Percentiles rank a stretch among this genome's conserved stretches.
phyloP scores from a whole-genome alignment of 2,888 invertebrate genomes.

The Ennomos quercinarius region DNA sequence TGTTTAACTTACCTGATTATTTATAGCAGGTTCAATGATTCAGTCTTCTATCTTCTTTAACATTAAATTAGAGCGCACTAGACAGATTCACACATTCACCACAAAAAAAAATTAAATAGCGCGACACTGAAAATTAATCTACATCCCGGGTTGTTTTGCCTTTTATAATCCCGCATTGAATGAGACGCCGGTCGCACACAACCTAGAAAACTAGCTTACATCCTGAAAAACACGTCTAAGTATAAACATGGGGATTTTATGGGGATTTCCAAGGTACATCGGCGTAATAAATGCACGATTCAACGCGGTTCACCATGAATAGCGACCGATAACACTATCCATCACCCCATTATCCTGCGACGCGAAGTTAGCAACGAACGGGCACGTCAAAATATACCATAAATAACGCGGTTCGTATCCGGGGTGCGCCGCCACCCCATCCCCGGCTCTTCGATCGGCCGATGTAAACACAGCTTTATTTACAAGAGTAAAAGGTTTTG shows the following conservation, averaged over 20 bases:
- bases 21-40: conserved; percentile 17
- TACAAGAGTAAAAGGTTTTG: conserved; percentile 51
- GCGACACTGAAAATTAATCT: conserved; percentile 25
- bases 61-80: conserved; percentile 17
- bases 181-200: conserved; percentile 57
- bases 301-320: conserved; percentile 72
- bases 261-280: conserved; percentile 66
- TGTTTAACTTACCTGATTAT: conserved; percentile 32
- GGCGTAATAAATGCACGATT: conserved; percentile 66
- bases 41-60: conserved; percentile 12
- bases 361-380: conserved; percentile 79
- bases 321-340: conserved; percentile 84
- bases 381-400: conserved; percentile 83
- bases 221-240: conserved; percentile 53
- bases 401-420: conserved; percentile 76
- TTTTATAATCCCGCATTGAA: conserved; percentile 55
- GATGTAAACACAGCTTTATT: conserved; percentile 58
- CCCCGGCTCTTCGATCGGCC: conserved; percentile 61
- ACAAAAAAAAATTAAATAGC: conserved; percentile 30
- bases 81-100: conserved; percentile 48
- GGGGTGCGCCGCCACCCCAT: conserved; percentile 64
- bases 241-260: conserved; percentile 50
- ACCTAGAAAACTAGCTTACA: conserved; percentile 41
- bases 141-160: conserved; percentile 40
- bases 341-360: conserved; percentile 81